Conservation (phyloP, 2,797 vertebrate species). For the Nothura maculosa region DNA sequence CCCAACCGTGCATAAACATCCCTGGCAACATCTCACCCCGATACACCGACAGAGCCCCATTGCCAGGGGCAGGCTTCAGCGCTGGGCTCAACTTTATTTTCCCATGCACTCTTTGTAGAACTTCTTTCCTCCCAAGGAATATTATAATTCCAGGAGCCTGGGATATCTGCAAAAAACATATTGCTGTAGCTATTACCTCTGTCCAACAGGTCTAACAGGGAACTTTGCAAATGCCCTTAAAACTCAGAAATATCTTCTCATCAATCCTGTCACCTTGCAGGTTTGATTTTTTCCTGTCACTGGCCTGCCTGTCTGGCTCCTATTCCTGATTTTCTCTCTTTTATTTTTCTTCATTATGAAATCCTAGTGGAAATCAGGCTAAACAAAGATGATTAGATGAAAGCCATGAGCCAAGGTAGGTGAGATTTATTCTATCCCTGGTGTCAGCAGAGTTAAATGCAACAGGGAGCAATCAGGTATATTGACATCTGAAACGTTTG, state of each 20-base stretch:
- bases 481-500: slow-evolving; percentile 34
- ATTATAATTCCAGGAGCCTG: not conserved
- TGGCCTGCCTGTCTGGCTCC: not conserved
- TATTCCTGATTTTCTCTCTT: not conserved
- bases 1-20: fast-evolving
- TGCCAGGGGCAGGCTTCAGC: not conserved
- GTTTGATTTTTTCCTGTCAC: not conserved
- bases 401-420: not conserved
- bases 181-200: not conserved
- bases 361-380: not conserved
- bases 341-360: not conserved
- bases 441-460: slow-evolving; percentile 34
- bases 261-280: not conserved
- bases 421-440: not conserved
- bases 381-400: slow-evolving; percentile 26
- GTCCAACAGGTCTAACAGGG: not conserved
- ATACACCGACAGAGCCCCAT: not conserved
- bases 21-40: fast-evolving
- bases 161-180: not conserved
- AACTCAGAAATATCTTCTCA: not conserved
- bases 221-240: not conserved
- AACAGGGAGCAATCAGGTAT: slow-evolving; percentile 15
- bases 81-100: not conserved
- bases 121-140: too few species aligned
- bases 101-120: not conserved